Base-by-base conservation (phyloP, 2,113 vertebrate genomes). In the Agelaius tricolor region DNA sequence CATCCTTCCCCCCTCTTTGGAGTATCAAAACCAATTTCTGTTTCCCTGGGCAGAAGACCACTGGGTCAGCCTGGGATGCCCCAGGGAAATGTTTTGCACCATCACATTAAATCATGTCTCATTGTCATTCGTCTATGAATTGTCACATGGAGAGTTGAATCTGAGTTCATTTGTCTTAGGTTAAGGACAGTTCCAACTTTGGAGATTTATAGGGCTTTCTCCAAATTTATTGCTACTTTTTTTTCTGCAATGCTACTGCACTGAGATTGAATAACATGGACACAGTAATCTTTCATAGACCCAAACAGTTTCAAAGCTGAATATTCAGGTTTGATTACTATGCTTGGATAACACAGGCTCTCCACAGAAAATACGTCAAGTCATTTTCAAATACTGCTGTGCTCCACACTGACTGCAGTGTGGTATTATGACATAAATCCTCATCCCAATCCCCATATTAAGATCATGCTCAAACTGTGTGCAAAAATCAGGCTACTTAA, bases 71-170 rank as follows among this genome's bases (percentile, higher is more conserved):
- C 39, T 83, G 58, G 68, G 67, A 63, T 93, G n/a, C 83, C 75
- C 66, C 76, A 33, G 51, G 75, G 63, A 58, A 91, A 62, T 93
- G 87, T 87, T 96, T 96, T 96, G 81, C 33, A 46, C 22, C 11
- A 59, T 85, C 85, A 39, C 93, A 76, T 89, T 66, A n/a, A 82
- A 57, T 59, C 61, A 83, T 19, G 7, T 89, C 63, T 93, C 33
- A 87, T 59, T 88, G 47, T 87, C 95, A 91, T 89, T 96, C 37
- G 11, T 93, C 65, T 65, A 19, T 57, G 69, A 94, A 82, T 87
- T 96, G 83, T 89, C 61, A 76, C 1, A 1, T 62, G 54, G 67
- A 87, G 87, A 97, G 91, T 89, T 97, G 94, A 96, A 90, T 86
- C 65, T 69, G 63, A 94, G 63, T 91, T 94, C 68, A 86, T 84